Evolutionary conservation across 2,797 vertebrate species (phyloP), one percentile per base, ranked within the genome.

Genomic region (Thunnus albacares): DNA sequence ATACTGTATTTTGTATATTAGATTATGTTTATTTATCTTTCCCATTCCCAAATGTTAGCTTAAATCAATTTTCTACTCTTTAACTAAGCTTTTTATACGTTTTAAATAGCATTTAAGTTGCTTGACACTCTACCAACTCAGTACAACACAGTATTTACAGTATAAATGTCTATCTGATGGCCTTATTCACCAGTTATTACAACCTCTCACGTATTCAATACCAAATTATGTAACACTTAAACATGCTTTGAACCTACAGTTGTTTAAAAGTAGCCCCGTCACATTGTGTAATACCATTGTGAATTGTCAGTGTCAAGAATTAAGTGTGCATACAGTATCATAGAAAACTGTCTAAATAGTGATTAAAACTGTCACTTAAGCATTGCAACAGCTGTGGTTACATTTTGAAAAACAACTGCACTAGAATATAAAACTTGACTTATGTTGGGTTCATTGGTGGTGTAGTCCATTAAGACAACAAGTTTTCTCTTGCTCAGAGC

Each of bases 391-490:
- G 12, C 30, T 41, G n/a, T 14, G 17, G 43, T 49, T 51, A 18
- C 22, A 20, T 56, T 67, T n/a, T 33, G 18, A 12, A 52, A 51
- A 66, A 22, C 33, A 17, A 6, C 24, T 35, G 17, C 35, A 15
- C 20, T 56, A n/a, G 12, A 63, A 9, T 28, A 51, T 17, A 38
- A 57, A 6, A 38, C 58, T 7, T 17, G 41, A 20, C n/a, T 5
- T 5, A 18, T 20, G 18, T 4, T 33, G n/a, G 5, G 18, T n/a
- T 49, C 12, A 45, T 7, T n/a, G 18, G 3, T 35, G 26, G 10
- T 35, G 4, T 60, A 73, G 35, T 55, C 45, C 52, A 59, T 76
- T 71, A 71, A 52, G 35, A 33, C 49, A 43, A 56, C 49, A 59
- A 35, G n/a, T 5, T 30, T 61, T 49, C 38, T 59, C 53, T 4